A percentile compares a stretch with the other conserved stretches of the same genome.
Evolutionary conservation across 2,797 vertebrate genomes (phyloP).

Genomic region (Macropodus opercularis): DNA sequence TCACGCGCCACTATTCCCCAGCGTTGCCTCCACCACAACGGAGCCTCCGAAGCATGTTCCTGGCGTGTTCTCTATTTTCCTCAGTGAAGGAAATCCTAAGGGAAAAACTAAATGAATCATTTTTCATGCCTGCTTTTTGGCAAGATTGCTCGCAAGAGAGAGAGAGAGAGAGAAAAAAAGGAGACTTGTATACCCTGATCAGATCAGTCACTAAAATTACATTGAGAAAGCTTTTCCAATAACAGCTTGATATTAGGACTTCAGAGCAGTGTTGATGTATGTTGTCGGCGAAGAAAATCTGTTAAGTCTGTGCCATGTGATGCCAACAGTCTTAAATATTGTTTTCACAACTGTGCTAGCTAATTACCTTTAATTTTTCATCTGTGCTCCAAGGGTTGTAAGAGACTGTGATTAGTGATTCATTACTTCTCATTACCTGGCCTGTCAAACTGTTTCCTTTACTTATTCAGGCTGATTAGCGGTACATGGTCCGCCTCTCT

Average conservation of each 20-base stretch:
- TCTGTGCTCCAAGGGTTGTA: conserved; percentile 80
- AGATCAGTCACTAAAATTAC: conserved; percentile 74
- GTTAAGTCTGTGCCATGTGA: conserved; percentile 73
- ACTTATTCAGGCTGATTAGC: conserved; percentile 82
- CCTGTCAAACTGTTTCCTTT: conserved; percentile 83
- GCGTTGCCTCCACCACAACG: conserved; percentile 22
- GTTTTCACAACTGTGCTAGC: conserved; percentile 81
- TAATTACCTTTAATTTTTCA: conserved; percentile 84
- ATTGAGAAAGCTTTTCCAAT: conserved; percentile 65
- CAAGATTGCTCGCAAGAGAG: conserved; percentile 48
- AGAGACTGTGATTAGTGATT: conserved; percentile 80
- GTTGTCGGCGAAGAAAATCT: conserved; percentile 70
- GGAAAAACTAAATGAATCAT: conserved; percentile 53
- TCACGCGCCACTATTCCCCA: conserved; percentile 19
- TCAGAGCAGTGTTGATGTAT: conserved; percentile 68
- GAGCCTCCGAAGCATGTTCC: conserved; percentile 41
- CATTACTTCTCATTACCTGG: conserved; percentile 84
- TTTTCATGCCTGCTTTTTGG: conserved; percentile 54
- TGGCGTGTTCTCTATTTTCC: conserved; percentile 42
- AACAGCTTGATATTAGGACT: conserved; percentile 73
- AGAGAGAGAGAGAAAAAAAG: conserved; percentile 25
- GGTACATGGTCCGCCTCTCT: conserved; percentile 74
- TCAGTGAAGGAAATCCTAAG: conserved; percentile 22
- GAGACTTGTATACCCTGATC: conserved; percentile 58
- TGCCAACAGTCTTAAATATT: conserved; percentile 81